A percentile compares a stretch with the other conserved stretches of the same genome.
phyloP scores from a whole-genome alignment of 2,797 vertebrate species.

The Hypotaenidia philippensis region DNA sequence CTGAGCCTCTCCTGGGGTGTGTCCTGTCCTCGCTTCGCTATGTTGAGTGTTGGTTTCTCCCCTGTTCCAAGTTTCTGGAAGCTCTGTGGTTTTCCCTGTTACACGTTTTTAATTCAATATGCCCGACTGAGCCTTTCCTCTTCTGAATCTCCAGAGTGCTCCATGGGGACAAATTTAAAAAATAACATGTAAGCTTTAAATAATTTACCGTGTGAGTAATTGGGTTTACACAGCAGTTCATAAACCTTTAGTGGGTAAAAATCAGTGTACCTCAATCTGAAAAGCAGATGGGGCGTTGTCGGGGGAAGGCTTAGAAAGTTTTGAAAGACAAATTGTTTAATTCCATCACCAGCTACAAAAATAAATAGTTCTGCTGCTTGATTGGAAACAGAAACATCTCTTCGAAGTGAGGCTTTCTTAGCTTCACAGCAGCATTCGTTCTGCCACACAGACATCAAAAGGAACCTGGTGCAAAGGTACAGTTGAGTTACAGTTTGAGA shows the following conservation, averaged over 20 bases:
- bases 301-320: slow-evolving; percentile 69
- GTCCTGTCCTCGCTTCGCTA: not conserved
- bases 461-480: slow-evolving; percentile 40
- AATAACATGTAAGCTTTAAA: slow-evolving; percentile 75
- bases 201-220: slow-evolving; percentile 78
- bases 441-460: slow-evolving; percentile 68
- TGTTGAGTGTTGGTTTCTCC: not conserved
- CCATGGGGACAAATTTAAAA: slow-evolving; percentile 55
- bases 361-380: slow-evolving; percentile 76
- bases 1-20: not conserved
- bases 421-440: slow-evolving; percentile 67
- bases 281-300: slow-evolving; percentile 76
- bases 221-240: slow-evolving; percentile 74
- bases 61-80: slow-evolving; percentile 1
- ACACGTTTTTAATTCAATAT: slow-evolving; percentile 15
- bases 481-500: slow-evolving; percentile 45
- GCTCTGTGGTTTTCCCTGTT: slow-evolving; percentile 29
- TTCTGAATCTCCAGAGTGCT: slow-evolving; percentile 37
- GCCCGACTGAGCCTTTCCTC: slow-evolving; percentile 45
- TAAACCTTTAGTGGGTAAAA: slow-evolving; percentile 81
- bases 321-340: slow-evolving; percentile 81
- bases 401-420: slow-evolving; percentile 62
- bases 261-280: slow-evolving; percentile 80
- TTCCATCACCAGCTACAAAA: slow-evolving; percentile 76
- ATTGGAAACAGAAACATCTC: slow-evolving; percentile 72